Evolutionary conservation across 2,888 invertebrate genomes (phyloP).

Genomic region (Rotaria magnacalcarata): DNA sequence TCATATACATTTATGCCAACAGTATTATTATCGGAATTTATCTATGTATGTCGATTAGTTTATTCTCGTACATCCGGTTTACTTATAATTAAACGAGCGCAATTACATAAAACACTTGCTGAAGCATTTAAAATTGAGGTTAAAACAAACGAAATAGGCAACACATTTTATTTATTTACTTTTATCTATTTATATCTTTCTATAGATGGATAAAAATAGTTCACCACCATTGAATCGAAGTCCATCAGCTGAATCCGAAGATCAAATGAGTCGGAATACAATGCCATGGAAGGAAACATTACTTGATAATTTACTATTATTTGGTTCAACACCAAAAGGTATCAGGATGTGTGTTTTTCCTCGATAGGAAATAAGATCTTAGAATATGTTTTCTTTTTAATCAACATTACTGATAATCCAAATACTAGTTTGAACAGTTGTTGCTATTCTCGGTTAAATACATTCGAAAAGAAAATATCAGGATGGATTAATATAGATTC

Average conservation of each 20-base stretch:
- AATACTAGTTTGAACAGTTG: too few species aligned
- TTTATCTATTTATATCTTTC: background rate
- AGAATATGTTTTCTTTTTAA: too few species aligned
- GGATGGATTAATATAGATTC: too few species aligned
- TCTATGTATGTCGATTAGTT: constrained; percentile 57
- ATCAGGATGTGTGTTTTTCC: background rate
- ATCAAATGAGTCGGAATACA: constrained; percentile 47
- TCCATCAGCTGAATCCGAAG: background rate
- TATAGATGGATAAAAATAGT: background rate
- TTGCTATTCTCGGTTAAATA: too few species aligned
- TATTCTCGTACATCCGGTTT: constrained; percentile 58
- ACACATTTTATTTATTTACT: background rate
- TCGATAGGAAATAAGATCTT: too few species aligned
- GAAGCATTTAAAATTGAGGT: constrained; percentile 45
- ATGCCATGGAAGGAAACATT: constrained; percentile 56
- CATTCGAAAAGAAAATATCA: too few species aligned
- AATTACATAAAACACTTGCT: constrained; percentile 53
- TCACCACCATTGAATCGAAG: background rate
- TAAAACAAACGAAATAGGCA: background rate
- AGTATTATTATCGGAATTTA: constrained; percentile 54
- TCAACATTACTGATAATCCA: too few species aligned
- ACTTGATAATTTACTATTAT: constrained; percentile 57
- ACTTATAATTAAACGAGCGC: constrained; percentile 53
- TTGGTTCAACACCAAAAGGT: constrained; percentile 58
- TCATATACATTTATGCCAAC: constrained; percentile 51